Evolutionary conservation across 2,797 vertebrate species (phyloP).

Genomic region (Eulemur coronatus): DNA sequence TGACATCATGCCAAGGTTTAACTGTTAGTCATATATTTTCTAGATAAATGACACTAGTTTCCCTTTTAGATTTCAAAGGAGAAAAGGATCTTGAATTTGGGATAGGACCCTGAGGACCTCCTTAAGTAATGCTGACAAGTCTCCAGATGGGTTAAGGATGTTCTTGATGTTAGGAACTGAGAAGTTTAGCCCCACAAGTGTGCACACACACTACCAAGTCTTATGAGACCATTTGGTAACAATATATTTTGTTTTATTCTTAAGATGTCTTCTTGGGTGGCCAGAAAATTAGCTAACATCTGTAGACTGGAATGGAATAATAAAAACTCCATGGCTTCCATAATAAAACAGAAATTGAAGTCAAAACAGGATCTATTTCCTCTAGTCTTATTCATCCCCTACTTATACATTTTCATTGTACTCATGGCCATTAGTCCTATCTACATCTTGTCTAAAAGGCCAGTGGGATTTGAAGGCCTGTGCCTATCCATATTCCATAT

Average conservation of each 20-base stretch:
- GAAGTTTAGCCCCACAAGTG: neutral
- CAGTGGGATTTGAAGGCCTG: neutral
- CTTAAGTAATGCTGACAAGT: slow-evolving; percentile 62
- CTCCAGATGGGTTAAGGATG: slow-evolving; percentile 5
- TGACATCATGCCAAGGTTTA: slow-evolving; percentile 60
- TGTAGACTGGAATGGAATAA: neutral
- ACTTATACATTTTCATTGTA: neutral
- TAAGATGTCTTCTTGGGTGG: slow-evolving; percentile 58
- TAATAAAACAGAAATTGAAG: slow-evolving; percentile 25
- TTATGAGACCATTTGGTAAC: slow-evolving; percentile 38
- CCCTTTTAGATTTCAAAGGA: slow-evolving; percentile 44
- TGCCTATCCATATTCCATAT: neutral
- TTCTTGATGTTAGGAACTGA: slow-evolving; percentile 16
- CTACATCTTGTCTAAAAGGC: neutral
- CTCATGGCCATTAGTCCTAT: neutral
- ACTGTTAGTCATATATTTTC: slow-evolving; percentile 58
- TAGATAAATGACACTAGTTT: slow-evolving; percentile 52
- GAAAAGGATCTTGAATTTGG: slow-evolving; percentile 37
- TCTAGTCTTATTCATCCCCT: neutral
- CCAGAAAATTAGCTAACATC: slow-evolving; percentile 39
- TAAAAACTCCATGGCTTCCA: slow-evolving; percentile 38
- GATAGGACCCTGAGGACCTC: slow-evolving; percentile 55
- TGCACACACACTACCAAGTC: neutral
- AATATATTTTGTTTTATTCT: slow-evolving; percentile 52
- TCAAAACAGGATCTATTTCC: neutral